Conservation (phyloP, 2,797 vertebrate species). For the Pristis pectinata region DNA sequence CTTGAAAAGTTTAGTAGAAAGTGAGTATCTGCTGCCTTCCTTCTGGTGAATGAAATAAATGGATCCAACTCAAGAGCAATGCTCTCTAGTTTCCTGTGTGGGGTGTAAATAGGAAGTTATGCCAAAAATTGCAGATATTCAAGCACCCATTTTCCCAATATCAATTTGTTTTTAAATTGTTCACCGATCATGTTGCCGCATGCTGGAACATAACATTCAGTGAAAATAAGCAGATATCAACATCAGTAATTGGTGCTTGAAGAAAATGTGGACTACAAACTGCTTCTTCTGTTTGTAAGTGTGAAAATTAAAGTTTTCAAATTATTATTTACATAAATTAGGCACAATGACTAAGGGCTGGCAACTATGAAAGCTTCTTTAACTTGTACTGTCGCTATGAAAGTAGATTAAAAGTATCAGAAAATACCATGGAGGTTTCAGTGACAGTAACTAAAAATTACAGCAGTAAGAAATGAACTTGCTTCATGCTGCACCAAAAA, state of each 20-base stretch:
- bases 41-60: background rate
- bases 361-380: background rate
- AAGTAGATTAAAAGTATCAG: background rate
- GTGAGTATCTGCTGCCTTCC: background rate
- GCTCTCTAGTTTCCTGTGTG: background rate
- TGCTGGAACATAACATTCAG: background rate
- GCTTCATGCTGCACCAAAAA: background rate
- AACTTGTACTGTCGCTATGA: background rate
- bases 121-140: background rate
- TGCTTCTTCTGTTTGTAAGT: background rate
- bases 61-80: background rate
- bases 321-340: background rate
- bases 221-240: background rate
- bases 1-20: background rate
- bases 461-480: background rate
- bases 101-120: background rate
- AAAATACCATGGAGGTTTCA: background rate
- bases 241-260: background rate
- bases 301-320: background rate
- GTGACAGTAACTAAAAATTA: background rate
- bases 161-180: background rate
- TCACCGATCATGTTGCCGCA: background rate
- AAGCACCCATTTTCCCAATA: background rate
- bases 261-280: background rate
- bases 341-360: background rate